A percentile compares a stretch with the other conserved stretches of the same genome.
Conservation (phyloP, 2,888 invertebrate species). For the Lasioglossum villosulum region DNA sequence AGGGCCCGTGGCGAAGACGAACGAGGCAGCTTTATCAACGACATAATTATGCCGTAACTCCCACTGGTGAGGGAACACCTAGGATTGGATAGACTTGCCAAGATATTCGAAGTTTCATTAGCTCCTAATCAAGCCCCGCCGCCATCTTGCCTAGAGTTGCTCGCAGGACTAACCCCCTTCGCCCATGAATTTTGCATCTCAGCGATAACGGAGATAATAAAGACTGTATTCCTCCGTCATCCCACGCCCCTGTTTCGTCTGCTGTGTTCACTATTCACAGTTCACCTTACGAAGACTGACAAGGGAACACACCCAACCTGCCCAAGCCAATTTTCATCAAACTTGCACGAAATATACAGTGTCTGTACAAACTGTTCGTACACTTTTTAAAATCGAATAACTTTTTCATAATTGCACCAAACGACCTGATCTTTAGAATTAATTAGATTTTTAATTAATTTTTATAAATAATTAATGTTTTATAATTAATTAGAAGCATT, state of each 20-base stretch:
- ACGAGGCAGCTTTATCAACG: conserved; percentile 67
- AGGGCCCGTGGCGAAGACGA: conserved; percentile 13
- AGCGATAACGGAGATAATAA: conserved; percentile 55
- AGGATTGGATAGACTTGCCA: conserved; percentile 69
- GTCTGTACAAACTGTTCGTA: too few relatives aligned
- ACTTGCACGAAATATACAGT: not conserved
- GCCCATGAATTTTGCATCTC: conserved; percentile 59
- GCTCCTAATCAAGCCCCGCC: conserved; percentile 69
- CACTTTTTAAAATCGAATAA: too few relatives aligned
- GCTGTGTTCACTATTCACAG: not conserved
- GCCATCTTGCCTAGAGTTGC: conserved; percentile 4
- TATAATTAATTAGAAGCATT: too few relatives aligned
- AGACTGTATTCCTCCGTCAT: conserved; percentile 27
- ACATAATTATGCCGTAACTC: conserved; percentile 75
- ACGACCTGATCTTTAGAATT: too few relatives aligned
- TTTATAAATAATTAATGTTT: too few relatives aligned
- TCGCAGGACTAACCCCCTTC: conserved; percentile 1
- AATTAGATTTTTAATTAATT: too few relatives aligned
- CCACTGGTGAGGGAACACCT: conserved; percentile 51
- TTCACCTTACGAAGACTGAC: not conserved
- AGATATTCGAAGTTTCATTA: conserved; percentile 77
- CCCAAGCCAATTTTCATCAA: not conserved
- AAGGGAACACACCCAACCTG: not conserved
- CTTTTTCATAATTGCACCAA: too few relatives aligned
- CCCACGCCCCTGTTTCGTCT: conserved; percentile 1